Evolutionary conservation across 2,888 invertebrate genomes (phyloP), one percentile per base, ranked within the genome.

Genomic region (Torymus texanus): DNA sequence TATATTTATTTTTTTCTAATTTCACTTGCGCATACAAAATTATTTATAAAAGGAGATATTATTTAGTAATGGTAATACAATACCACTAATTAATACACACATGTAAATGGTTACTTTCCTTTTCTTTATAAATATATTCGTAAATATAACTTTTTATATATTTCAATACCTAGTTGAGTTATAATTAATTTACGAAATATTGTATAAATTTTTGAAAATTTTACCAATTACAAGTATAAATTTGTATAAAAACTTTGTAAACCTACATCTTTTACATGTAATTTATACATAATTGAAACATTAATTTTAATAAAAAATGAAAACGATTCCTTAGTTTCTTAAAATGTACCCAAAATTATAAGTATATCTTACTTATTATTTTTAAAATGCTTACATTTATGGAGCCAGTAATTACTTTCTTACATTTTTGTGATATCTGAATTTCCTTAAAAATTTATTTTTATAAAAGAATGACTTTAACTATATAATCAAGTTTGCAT

Each of bases 221-320:
- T 78, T 50, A 21, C 16, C 72, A 13, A 66, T 65, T 11, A 41
- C 5, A 29, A 41, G 29, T 63, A 41, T 75, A 65, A 41, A 66
- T 65, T 72, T 72, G 53, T 76, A 79, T 70, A 70, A 58, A 70
- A 79, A 70, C 53, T 18, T 58, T 65, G 53, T 67, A 56, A 78
- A 68, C 55, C 14, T 58, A 74, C 21, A 56, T 61, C 51, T 70
- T 65, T 63, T 70, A 65, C 66, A 55, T 50, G 18, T 59, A 50
- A 21, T 65, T 13, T 59, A 50, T 41, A 41, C 8, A 41, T 53
- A 59, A 51, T 2, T 51, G n/a, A 24, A 51, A 55, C 18, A 71
- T 65, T 29, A 71, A 56, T 41, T 63, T 63, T 62, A 41, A 70
- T 68, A n/a, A 61, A 66, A 75, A 61, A 66, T 62, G 29, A 65